Evolutionary conservation across 2,797 vertebrate species (phyloP).

Genomic region (Clamator glandarius): DNA sequence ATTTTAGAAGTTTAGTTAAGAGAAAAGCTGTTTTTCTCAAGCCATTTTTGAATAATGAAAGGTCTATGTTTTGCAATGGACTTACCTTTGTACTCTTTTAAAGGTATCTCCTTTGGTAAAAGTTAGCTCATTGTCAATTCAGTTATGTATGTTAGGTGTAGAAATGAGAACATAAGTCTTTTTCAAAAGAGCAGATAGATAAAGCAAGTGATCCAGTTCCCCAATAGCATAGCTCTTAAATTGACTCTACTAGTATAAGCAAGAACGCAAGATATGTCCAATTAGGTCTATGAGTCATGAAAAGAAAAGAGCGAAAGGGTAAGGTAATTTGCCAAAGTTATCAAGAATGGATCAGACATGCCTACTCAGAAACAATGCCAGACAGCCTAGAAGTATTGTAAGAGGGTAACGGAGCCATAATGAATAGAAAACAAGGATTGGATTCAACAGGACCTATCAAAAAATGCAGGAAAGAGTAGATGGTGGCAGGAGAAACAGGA

Average conservation of each 20-base stretch:
- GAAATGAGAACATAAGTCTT: not conserved
- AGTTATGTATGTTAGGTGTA: not conserved
- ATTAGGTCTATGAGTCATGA: not conserved
- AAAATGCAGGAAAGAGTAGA: not conserved
- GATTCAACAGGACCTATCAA: not conserved
- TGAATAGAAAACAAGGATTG: not conserved
- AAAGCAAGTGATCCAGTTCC: not conserved
- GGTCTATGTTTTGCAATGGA: not conserved
- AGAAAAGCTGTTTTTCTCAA: not conserved
- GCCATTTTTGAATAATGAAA: not conserved
- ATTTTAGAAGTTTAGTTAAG: slow-evolving; percentile 28
- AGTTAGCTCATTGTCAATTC: not conserved
- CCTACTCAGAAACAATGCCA: not conserved
- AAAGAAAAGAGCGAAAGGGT: not conserved
- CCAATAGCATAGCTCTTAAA: not conserved
- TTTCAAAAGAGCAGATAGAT: not conserved
- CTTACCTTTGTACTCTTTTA: not conserved
- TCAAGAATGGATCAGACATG: not conserved
- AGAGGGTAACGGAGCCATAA: not conserved
- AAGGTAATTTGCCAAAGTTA: not conserved
- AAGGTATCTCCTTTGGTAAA: not conserved
- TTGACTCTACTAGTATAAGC: not conserved
- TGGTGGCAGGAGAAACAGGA: not conserved
- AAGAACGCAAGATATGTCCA: not conserved
- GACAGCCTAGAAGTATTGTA: not conserved